A percentile compares a stretch with the other conserved stretches of the same genome.
Conservation (phyloP, 1,140 invertebrate genomes). For the Danaus plexippus region DNA sequence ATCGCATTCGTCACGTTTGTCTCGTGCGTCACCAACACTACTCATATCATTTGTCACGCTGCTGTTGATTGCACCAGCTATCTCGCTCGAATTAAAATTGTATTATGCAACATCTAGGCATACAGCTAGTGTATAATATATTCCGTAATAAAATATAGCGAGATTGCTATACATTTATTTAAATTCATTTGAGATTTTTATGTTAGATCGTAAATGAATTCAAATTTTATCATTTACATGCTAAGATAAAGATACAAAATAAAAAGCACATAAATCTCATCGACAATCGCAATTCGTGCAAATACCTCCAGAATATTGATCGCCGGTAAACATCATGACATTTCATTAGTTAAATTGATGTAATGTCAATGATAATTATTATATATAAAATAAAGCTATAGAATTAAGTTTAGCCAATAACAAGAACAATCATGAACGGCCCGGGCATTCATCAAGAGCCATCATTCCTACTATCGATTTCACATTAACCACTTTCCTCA, state of each 20-base stretch:
- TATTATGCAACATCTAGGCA: conserved; percentile 18
- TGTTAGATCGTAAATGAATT: too few relatives aligned
- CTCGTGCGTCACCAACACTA: conserved; percentile 29
- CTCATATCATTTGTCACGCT: conserved; percentile 35
- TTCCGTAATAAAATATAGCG: conserved; percentile 3
- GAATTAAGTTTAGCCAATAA: neutral
- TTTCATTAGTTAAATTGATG: too few relatives aligned
- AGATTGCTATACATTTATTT: neutral
- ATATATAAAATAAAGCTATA: too few relatives aligned
- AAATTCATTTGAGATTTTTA: too few relatives aligned
- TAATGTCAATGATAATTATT: too few relatives aligned
- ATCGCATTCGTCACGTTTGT: conserved; percentile 21
- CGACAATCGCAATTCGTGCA: too few relatives aligned
- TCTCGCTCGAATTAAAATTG: conserved; percentile 17
- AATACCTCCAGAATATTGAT: too few relatives aligned
- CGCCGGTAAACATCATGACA: too few relatives aligned
- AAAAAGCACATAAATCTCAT: too few relatives aligned
- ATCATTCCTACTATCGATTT: conserved; percentile 31
- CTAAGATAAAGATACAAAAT: too few relatives aligned
- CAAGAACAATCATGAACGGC: conserved; percentile 4
- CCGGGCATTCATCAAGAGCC: conserved; percentile 20
- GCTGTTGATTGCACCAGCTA: conserved; percentile 20
- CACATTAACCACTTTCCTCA: conserved; percentile 33
- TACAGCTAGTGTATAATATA: conserved; percentile 4
- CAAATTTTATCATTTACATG: too few relatives aligned